Base-by-base conservation (phyloP, 1,140 invertebrate genomes). In the Hyphantria cunea region DNA sequence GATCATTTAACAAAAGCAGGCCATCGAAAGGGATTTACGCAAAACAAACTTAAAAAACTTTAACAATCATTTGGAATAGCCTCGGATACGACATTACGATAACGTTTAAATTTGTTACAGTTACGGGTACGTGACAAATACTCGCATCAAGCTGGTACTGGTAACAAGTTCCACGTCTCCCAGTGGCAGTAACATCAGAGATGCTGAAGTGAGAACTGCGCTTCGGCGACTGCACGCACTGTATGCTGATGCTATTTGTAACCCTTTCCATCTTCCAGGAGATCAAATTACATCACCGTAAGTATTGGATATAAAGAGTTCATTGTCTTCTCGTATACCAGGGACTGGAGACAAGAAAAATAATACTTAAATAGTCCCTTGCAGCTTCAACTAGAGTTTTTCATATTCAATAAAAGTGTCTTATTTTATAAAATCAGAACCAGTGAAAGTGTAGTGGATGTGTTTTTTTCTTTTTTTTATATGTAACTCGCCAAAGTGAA, bases 71-170 rank as follows among this genome's bases (percentile, higher is more conserved):
- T 3, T 25, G 5, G 17, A 3, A 3, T 25, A 25, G 2, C 17
- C 17, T 25, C 17, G 17, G 5, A n/a, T n/a, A n/a, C n/a, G n/a
- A 25, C 17, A 5, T 25, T 25, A 25, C 17, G 5, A 5, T 25
- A 25, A 25, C 1, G 17, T 3, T 25, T 25, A 5, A 25, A 25
- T 25, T 3, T 25, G 17, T 74, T 92, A 68, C 76, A 98, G 97
- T 76, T 99, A 98, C 93, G 98, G 98, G 6, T 99, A 98, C 93
- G 97, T 98, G 12, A 99, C 98, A n/a, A 99, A 99, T 85, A 99
- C 98, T 0, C 96, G 97, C 91, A 96, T 99, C 11, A 99, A 99
- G 87, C 96, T 99, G 86, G 95, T 99, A 12, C 94, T 99, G 66
- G 95, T 99, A 17, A 94, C 98, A n/a, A 97, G 98, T 73, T 95